These are phyloP conservation scores for Lepilemur ruficaudatus DNA, from an alignment of 2,797 vertebrate species.

Conservation along the genomic window DNA sequence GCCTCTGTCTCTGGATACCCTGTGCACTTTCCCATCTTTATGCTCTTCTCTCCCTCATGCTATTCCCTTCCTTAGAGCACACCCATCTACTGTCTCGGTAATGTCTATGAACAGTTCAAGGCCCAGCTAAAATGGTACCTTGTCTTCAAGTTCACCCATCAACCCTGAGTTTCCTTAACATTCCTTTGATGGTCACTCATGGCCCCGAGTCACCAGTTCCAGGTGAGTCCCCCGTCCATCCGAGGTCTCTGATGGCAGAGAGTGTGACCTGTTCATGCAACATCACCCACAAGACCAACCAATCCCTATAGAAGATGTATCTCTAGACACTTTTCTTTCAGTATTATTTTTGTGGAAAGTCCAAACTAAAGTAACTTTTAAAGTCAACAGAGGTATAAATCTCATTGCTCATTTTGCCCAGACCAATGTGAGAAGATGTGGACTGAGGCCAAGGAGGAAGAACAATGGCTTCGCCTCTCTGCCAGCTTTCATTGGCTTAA, in stretches of 20 bases:
- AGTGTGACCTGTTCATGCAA: not conserved
- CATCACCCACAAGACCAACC: not conserved
- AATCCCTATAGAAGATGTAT: not conserved
- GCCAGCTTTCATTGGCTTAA: not conserved
- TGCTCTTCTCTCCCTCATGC: not conserved
- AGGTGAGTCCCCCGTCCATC: not conserved
- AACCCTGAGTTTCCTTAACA: not conserved
- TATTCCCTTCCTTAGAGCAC: not conserved
- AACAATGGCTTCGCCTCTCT: not conserved
- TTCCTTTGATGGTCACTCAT: not conserved
- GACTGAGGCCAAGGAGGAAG: slow-evolving; percentile 20
- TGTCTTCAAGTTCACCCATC: not conserved
- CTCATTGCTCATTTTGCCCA: slow-evolving; percentile 14
- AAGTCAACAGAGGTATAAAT: slow-evolving; percentile 52
- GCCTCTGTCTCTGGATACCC: not conserved
- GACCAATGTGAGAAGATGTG: slow-evolving; percentile 32
- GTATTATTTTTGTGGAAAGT: slow-evolving; percentile 51
- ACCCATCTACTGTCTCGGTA: not conserved
- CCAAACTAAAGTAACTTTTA: slow-evolving; percentile 48
- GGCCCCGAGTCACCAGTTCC: not conserved
- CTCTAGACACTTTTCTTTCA: not conserved
- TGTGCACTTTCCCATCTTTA: not conserved
- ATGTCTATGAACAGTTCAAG: not conserved
- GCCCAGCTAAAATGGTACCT: not conserved
- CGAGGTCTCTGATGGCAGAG: not conserved